phyloP scores from a whole-genome alignment of 2,888 invertebrate species.

The Cataglyphis albicans region DNA sequence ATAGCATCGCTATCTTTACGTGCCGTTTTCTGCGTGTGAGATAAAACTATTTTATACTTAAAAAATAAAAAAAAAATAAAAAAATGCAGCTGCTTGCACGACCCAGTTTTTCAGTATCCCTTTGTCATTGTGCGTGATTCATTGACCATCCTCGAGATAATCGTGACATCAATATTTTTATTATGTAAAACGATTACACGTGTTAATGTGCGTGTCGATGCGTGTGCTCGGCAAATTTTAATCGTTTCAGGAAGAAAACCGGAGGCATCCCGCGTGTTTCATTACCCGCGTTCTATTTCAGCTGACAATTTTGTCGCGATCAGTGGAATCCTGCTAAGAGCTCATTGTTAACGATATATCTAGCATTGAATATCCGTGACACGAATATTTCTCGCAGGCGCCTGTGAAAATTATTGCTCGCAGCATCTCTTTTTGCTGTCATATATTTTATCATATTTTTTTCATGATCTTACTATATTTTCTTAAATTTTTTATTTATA shows the following conservation, averaged over 20 bases:
- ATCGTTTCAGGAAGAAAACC: conserved; percentile 49
- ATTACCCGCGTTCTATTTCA: conserved; percentile 44
- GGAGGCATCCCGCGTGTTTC: conserved; percentile 10
- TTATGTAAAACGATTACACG: conserved; percentile 63
- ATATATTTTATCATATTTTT: neutral
- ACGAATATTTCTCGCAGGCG: neutral
- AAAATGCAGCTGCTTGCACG: conserved; percentile 26
- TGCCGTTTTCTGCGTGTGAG: neutral
- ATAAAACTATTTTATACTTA: conserved; percentile 18
- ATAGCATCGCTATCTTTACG: conserved; percentile 28
- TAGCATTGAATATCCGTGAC: neutral
- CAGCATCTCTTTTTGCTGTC: neutral
- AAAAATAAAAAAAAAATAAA: neutral
- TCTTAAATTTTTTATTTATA: neutral
- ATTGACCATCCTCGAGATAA: conserved; percentile 25
- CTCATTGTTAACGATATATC: neutral
- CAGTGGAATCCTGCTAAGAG: conserved; percentile 25
- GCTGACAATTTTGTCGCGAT: conserved; percentile 31
- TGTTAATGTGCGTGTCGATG: conserved; percentile 41
- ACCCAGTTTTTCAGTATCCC: conserved; percentile 57
- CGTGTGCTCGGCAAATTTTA: conserved; percentile 45
- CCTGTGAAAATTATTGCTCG: neutral
- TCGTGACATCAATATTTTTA: conserved; percentile 40
- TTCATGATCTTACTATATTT: neutral
- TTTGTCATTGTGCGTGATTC: conserved; percentile 57